Percentiles rank a stretch among this genome's conserved stretches.
phyloP scores from a whole-genome alignment of 2,797 vertebrate genomes.

The Picus viridis region DNA sequence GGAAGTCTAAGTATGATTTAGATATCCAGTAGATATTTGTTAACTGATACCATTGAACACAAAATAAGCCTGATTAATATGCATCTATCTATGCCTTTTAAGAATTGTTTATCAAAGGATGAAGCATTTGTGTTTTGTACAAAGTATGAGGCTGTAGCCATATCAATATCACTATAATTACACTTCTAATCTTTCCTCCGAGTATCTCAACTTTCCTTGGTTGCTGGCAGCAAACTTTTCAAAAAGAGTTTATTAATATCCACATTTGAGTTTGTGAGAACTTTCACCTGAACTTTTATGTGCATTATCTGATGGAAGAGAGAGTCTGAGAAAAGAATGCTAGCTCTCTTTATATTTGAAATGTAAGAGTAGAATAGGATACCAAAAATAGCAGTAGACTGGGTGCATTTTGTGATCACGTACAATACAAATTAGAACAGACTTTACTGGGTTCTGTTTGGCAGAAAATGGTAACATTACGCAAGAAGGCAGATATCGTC shows the following conservation, averaged over 20 bases:
- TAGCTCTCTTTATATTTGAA: neutral
- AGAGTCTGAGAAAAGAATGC: neutral
- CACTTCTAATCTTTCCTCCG: conserved; percentile 5
- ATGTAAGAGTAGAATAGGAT: neutral
- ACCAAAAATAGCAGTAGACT: neutral
- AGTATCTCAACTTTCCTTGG: neutral
- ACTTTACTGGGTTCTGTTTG: conserved; percentile 12
- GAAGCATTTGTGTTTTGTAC: neutral
- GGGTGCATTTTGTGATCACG: neutral
- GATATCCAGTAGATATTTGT: conserved; percentile 1
- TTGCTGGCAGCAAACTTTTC: neutral
- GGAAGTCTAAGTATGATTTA: neutral
- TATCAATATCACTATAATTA: conserved; percentile 1
- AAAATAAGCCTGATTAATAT: conserved; percentile 17
- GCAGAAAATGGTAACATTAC: conserved; percentile 12
- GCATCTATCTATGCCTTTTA: neutral
- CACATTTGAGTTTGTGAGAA: neutral
- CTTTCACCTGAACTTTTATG: neutral
- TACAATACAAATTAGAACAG: conserved; percentile 18
- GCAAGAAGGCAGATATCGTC: conserved; percentile 26
- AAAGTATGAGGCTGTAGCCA: neutral
- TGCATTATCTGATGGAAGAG: neutral
- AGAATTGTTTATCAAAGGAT: neutral
- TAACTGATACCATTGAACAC: neutral
- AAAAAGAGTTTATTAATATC: neutral